Conservation (phyloP, 2,797 vertebrate genomes). For the Bufotes viridis region DNA sequence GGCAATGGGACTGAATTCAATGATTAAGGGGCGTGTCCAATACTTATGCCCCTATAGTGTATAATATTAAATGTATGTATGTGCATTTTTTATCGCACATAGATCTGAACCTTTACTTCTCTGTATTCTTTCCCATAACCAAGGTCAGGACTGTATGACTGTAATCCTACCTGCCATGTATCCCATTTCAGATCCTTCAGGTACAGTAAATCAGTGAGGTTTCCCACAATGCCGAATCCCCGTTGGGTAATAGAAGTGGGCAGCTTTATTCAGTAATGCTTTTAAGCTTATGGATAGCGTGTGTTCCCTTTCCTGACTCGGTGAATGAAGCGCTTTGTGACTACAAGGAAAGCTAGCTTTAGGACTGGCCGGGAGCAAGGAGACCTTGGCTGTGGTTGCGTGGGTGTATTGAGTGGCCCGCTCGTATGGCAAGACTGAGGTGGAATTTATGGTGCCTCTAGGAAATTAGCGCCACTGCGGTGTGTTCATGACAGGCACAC, state of each 20-base stretch:
- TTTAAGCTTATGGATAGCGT: not conserved
- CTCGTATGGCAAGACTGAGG: conserved; percentile 20
- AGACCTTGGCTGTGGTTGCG: conserved; percentile 8
- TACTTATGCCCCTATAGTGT: too few species aligned
- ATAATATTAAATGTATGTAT: too few species aligned
- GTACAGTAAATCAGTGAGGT: conserved; percentile 2
- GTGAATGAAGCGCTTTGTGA: conserved; percentile 6
- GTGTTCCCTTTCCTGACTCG: not conserved
- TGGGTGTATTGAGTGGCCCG: conserved; percentile 15
- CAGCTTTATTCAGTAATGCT: not conserved
- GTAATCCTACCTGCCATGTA: not conserved
- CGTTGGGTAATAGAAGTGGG: not conserved
- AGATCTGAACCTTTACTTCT: not conserved
- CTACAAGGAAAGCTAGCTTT: conserved; percentile 29
- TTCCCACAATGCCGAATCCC: not conserved
- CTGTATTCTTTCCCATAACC: not conserved
- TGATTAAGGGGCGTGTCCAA: too few species aligned
- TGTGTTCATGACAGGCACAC: conserved; percentile 59
- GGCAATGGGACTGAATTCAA: too few species aligned
- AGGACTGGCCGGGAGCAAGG: not conserved
- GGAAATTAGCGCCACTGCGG: conserved; percentile 25
- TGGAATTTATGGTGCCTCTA: conserved; percentile 56
- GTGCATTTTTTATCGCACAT: too few species aligned
- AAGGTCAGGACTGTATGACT: not conserved
- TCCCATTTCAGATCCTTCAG: not conserved